Evolutionary conservation across 2,797 vertebrate species (phyloP), one percentile per base, ranked within the genome.

Genomic region (Lithobates pipiens): DNA sequence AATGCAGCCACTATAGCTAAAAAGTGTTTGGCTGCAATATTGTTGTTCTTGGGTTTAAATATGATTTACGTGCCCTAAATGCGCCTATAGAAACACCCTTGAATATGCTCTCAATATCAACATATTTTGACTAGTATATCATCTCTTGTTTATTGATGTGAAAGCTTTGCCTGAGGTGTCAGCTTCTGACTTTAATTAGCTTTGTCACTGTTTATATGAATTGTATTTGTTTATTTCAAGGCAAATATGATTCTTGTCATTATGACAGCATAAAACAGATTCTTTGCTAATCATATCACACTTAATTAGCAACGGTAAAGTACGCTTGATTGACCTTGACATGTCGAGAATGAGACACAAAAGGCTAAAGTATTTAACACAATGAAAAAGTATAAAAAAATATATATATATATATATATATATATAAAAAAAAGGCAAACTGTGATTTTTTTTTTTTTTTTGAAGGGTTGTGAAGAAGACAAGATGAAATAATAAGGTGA

Each of bases 91-190:
- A 29, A 29, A 29, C 11, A 67, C 8, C 18, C 57, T 61, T 61
- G 57, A 61, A 21, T n/a, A 61, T 23, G 23, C 57, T 25, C 10
- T 25, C 8, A 23, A 25, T 63, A 63, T 10, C 25, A 5, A 1
- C n/a, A 67, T 29, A 27, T 27, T 67, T 61, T 67, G 11, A 67
- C 27, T 67, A 27, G 25, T 15, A 25, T 67, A 67, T 67, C 27
- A 67, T 67, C 5, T 67, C n/a, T 61, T 67, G 65, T 29, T 67
- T 29, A 29, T 25, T 67, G 65, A 67, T 29, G 25, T 3, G 11
- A 67, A 67, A 29, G 65, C 25, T 67, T 67, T 67, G 65, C n/a
- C 65, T 67, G 65, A 67, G 65, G 65, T 67, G 65, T 67, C n/a
- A 25, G 65, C 65, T 67, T 67, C 25, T 67, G 65, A 29, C 65